Conservation (phyloP, 2,797 vertebrate species). For the Acridotheres tristis region DNA sequence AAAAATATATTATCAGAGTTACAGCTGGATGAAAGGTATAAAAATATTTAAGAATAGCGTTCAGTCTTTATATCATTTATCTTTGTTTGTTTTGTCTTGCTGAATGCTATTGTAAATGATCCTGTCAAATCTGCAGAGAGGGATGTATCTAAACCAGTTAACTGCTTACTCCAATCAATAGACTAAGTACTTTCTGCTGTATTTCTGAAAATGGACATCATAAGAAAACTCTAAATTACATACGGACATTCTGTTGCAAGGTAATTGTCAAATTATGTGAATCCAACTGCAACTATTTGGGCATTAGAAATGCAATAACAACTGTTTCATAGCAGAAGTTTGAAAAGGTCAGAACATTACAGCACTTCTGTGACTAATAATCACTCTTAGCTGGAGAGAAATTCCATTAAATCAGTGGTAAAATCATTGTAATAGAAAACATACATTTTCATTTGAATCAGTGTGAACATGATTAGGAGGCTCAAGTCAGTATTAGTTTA, state of each 20-base stretch:
- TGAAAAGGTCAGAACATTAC: conserved; percentile 40
- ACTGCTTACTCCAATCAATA: not conserved
- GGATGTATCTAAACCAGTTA: conserved; percentile 2
- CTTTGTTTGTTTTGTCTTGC: not conserved
- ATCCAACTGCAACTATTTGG: conserved; percentile 31
- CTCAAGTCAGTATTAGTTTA: conserved; percentile 66
- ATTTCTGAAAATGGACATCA: not conserved
- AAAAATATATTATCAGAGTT: not conserved
- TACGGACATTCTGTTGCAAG: not conserved
- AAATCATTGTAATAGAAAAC: conserved; percentile 67
- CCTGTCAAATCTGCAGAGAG: not conserved
- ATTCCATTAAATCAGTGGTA: conserved; percentile 62
- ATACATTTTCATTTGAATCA: conserved; percentile 64
- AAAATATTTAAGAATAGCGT: not conserved
- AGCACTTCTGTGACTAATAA: conserved; percentile 54
- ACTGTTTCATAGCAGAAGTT: conserved; percentile 33
- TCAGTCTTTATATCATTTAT: not conserved
- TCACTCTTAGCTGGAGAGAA: conserved; percentile 53
- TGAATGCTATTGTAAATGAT: not conserved
- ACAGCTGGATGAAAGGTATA: not conserved
- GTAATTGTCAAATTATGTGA: conserved; percentile 30
- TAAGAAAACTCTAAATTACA: conserved; percentile 14
- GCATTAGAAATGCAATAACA: conserved; percentile 8
- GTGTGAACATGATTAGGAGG: conserved; percentile 68
- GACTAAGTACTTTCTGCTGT: not conserved